Conservation (phyloP, 2,113 vertebrate species). For the Aptenodytes patagonicus region DNA sequence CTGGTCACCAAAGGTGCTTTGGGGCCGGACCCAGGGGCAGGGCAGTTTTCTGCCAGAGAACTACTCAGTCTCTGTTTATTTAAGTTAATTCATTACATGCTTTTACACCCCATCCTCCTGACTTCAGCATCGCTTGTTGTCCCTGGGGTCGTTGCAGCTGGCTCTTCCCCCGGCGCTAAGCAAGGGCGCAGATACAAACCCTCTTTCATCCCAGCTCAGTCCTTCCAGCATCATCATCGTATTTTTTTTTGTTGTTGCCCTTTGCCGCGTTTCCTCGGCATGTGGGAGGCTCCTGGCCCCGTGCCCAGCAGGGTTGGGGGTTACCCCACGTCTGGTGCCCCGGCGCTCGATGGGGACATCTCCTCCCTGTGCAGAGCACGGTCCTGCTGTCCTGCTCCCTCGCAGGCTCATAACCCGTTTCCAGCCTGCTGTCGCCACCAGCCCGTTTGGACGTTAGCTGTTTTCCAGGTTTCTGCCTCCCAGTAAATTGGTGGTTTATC, state of each 20-base stretch:
- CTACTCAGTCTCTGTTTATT: neutral
- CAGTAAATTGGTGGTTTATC: neutral
- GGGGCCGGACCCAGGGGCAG: neutral
- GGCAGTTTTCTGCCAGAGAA: neutral
- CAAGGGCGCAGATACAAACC: rapidly evolving
- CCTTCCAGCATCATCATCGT: rapidly evolving
- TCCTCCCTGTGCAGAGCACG: neutral
- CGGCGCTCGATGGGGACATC: rapidly evolving
- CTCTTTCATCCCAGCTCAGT: neutral
- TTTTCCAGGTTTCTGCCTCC: neutral
- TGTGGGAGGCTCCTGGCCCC: neutral
- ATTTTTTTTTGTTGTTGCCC: neutral
- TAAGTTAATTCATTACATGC: neutral
- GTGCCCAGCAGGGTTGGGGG: neutral
- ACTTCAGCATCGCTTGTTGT: neutral
- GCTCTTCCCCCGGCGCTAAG: neutral
- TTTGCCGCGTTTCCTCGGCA: neutral
- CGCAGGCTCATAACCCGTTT: rapidly evolving
- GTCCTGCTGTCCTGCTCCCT: neutral
- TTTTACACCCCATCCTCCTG: neutral
- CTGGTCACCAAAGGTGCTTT: neutral
- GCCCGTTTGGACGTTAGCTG: neutral
- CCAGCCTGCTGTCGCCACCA: neutral
- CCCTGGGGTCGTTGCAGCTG: neutral
- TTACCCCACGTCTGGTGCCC: neutral